These are phyloP conservation scores for Crenichthys baileyi DNA, from an alignment of 2,797 vertebrate species.

Conservation along the genomic window DNA sequence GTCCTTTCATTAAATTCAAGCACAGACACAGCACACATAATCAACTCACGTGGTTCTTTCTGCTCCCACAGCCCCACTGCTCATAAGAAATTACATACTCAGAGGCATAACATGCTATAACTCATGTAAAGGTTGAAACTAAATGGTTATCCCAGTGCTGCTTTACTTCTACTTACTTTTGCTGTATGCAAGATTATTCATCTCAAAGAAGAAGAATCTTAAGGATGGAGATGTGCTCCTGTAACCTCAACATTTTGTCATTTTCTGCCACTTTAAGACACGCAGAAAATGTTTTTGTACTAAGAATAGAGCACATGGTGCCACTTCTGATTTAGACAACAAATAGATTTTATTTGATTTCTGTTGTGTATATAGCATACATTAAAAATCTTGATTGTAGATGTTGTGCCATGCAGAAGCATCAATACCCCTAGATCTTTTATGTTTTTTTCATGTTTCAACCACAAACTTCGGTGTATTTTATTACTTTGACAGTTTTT, in stretches of 20 bases:
- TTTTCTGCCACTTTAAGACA: background rate
- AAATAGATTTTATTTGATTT: background rate
- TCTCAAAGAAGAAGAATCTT: background rate
- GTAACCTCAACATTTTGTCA: background rate
- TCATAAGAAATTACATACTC: conserved; percentile 1
- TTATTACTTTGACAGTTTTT: too few relatives aligned
- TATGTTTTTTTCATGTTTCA: too few relatives aligned
- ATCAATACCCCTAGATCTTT: background rate
- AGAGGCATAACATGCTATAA: background rate
- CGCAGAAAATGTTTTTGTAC: background rate
- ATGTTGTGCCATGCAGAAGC: background rate
- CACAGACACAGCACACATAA: background rate
- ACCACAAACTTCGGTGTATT: too few relatives aligned
- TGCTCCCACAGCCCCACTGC: conserved; percentile 4
- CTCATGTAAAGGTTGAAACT: conserved; percentile 3
- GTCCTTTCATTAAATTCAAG: background rate
- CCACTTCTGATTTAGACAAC: background rate
- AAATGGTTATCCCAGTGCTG: background rate
- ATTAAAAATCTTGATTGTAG: background rate
- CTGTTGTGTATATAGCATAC: background rate
- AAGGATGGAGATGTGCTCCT: background rate
- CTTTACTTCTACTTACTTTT: background rate
- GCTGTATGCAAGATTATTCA: background rate
- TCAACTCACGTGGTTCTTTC: background rate
- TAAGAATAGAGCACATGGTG: background rate